These are phyloP conservation scores for Kryptolebias marmoratus DNA, from an alignment of 2,113 vertebrate genomes.

Conservation along the genomic window DNA sequence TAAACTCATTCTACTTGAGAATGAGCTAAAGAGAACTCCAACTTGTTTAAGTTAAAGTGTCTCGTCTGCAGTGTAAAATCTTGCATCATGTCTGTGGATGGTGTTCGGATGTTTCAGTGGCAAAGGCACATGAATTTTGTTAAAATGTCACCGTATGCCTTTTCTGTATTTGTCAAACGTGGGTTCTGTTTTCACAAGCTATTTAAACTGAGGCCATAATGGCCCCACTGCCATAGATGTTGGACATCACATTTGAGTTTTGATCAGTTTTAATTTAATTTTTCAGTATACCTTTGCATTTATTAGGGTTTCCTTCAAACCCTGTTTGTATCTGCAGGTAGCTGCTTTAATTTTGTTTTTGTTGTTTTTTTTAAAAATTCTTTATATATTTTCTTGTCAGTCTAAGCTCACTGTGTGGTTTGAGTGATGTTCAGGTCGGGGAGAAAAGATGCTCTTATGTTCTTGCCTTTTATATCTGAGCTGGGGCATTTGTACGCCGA, in stretches of 20 bases:
- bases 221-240: conserved; percentile 48
- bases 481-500: conserved; percentile 72
- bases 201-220: conserved; percentile 64
- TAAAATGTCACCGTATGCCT: conserved; percentile 64
- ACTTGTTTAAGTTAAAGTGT: conserved; percentile 27
- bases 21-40: conserved; percentile 5
- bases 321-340: conserved; percentile 46
- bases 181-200: conserved; percentile 53
- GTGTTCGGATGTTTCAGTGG: conserved; percentile 53
- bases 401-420: conserved; percentile 53
- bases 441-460: conserved; percentile 56
- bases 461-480: conserved; percentile 64
- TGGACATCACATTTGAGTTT: conserved; percentile 26
- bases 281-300: conserved; percentile 46
- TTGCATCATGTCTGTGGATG: conserved; percentile 60
- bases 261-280: conserved; percentile 42
- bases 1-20: conserved; percentile 25
- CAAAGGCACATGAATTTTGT: conserved; percentile 52
- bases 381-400: conserved; percentile 17
- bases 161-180: conserved; percentile 61
- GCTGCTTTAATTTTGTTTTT: conserved; percentile 59
- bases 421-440: conserved; percentile 74
- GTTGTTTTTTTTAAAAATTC: conserved; percentile 3
- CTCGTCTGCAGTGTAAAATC: conserved; percentile 47
- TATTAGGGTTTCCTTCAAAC: conserved; percentile 40